Evolutionary conservation across 2,797 vertebrate species (phyloP), one percentile per base, ranked within the genome.

Genomic region (Fistularia tabacaria): DNA sequence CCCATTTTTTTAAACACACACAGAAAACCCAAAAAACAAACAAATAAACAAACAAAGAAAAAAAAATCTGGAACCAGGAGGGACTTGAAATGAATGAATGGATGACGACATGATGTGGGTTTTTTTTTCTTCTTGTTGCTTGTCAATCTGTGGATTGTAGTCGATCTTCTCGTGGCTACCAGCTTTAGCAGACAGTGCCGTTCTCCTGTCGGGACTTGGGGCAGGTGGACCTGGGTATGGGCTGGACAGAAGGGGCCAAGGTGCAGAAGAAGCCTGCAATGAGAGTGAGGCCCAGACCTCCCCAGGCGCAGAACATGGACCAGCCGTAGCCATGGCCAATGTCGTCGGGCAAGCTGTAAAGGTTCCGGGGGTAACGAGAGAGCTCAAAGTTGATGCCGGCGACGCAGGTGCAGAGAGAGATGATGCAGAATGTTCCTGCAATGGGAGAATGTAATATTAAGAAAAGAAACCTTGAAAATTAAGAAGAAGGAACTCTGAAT

Each of bases 231-330:
- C 94, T 93, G 77, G 95, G 94, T 73, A 97, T 92, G 37, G 97
- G 95, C 83, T 99, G 97, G 56, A 98, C 94, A 25, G 96, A 99
- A 56, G 97, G 97, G 57, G 97, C 97, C 91, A 99, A 91, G 49
- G 97, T 99, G 91, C 97, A 99, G 92, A 99, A 99, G 93, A 99
- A 99, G 65, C 97, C 97, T 13, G 97, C 94, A 69, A 99, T 98
- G 40, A 99, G 94, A 8, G 97, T 98, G 78, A 98, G 94, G 79
- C 97, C 97, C 51, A 99, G 91, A 64, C 97, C 97, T 1, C 96
- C 97, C 97, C 97, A 99, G 0, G 97, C 97, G 73, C 95, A 99
- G 89, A 99, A 99, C 97, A 99, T 99, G 74, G 96, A 98, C 97
- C 96, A 99, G 84, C 97, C 97, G 10, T 99, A 99, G 76, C 97